Percentiles rank a stretch among this genome's conserved stretches.
Evolutionary conservation across 2,888 invertebrate genomes (phyloP).

Genomic region (Eristalis intricaria): DNA sequence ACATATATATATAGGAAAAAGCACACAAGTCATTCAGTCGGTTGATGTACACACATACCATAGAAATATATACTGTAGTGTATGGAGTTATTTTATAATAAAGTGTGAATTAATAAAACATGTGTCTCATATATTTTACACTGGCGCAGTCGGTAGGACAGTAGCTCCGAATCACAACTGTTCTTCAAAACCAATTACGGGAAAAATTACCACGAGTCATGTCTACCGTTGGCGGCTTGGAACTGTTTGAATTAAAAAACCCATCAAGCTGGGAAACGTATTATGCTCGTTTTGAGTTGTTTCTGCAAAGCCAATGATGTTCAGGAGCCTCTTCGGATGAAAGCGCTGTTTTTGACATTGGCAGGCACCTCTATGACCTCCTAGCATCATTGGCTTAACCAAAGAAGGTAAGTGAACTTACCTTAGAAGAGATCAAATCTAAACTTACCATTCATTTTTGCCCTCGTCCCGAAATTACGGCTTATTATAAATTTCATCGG

Average conservation of each 20-base stretch:
- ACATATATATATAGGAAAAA: no score
- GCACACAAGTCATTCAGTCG: no score
- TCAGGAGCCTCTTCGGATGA: constrained; percentile 20
- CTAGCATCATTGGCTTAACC: constrained; percentile 36
- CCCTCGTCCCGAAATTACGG: constrained; percentile 16
- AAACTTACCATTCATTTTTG: constrained; percentile 34
- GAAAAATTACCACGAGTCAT: no score
- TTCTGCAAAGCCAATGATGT: constrained; percentile 30
- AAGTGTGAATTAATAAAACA: no score
- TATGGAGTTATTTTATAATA: no score
- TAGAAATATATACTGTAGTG: no score
- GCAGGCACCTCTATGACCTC: constrained; percentile 62
- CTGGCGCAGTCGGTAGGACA: no score
- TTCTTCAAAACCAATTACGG: no score
- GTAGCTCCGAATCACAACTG: no score
- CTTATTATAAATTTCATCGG: constrained; percentile 30
- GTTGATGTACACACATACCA: no score
- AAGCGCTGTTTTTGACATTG: constrained; percentile 20
- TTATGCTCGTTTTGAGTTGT: constrained; percentile 23
- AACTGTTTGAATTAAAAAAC: constrained; percentile 22
- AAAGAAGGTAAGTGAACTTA: constrained; percentile 45
- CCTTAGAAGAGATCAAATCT: constrained; percentile 30
- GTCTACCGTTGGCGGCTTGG: neutral
- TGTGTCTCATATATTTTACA: no score
- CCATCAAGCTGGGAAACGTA: constrained; percentile 41